phyloP scores from a whole-genome alignment of 2,888 invertebrate species.

The Lathronympha strigana region DNA sequence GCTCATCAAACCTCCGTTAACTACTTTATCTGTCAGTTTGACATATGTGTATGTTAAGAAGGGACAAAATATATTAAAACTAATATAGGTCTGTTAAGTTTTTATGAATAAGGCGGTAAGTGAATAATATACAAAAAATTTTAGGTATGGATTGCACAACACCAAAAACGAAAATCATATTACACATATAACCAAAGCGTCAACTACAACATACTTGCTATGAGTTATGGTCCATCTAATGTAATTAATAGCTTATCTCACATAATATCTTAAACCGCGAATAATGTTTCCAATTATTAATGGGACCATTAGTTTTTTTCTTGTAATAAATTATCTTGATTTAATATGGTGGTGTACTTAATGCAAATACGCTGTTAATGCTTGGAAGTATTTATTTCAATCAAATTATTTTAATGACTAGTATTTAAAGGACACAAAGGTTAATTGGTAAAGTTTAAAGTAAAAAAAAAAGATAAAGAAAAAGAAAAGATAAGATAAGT shows the following conservation, averaged over 20 bases:
- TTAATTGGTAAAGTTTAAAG: too few relatives aligned
- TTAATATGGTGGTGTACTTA: slow-evolving; percentile 14
- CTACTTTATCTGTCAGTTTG: too few relatives aligned
- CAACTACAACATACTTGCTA: background rate
- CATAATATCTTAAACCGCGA: slow-evolving; percentile 31
- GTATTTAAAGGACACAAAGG: background rate
- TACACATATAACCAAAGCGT: slow-evolving; percentile 1
- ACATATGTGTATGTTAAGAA: too few relatives aligned
- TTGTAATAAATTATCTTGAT: slow-evolving; percentile 34
- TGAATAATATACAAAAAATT: background rate
- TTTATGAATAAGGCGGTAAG: too few relatives aligned
- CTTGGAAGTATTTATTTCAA: background rate
- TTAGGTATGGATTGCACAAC: background rate
- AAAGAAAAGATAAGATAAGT: too few relatives aligned
- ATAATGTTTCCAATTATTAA: slow-evolving; percentile 37
- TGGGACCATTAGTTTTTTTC: slow-evolving; percentile 36
- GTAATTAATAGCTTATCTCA: slow-evolving; percentile 36
- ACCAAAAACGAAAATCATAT: background rate
- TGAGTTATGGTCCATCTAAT: slow-evolving; percentile 27
- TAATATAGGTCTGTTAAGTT: too few relatives aligned
- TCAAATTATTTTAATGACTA: background rate
- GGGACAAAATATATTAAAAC: too few relatives aligned
- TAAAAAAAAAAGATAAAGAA: too few relatives aligned
- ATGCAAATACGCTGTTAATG: background rate
- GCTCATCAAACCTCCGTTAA: too few relatives aligned